These are phyloP conservation scores for Nephotettix cincticeps DNA, from an alignment of 1,140 invertebrate species.

Conservation along the genomic window DNA sequence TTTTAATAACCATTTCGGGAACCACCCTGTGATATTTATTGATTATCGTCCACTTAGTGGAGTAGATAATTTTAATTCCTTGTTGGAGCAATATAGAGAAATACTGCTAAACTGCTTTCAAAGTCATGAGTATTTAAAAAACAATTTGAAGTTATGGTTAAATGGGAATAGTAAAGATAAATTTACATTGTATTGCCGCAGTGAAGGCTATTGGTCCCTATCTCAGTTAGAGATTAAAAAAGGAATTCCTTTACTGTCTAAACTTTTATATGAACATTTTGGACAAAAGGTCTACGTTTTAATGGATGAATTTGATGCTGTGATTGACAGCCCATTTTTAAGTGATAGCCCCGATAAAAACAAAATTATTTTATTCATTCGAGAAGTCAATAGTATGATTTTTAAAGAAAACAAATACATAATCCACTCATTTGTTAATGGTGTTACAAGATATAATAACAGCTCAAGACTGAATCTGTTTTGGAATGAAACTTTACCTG, in stretches of 20 bases:
- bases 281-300: background rate
- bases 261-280: background rate
- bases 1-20: slow-evolving; percentile 1
- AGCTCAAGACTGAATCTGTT: background rate
- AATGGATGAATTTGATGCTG: background rate
- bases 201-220: background rate
- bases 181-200: background rate
- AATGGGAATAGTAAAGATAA: background rate
- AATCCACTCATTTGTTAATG: background rate
- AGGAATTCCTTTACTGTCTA: background rate
- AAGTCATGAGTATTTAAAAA: background rate
- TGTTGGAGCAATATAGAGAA: background rate
- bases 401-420: background rate
- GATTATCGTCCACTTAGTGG: background rate
- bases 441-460: background rate
- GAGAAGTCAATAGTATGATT: background rate
- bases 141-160: background rate
- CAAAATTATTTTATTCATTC: background rate
- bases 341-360: background rate
- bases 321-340: background rate
- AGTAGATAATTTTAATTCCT: background rate
- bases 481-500: background rate
- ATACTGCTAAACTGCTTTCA: background rate
- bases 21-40: background rate
- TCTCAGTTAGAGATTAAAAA: background rate